phyloP scores from a whole-genome alignment of 2,888 invertebrate species.

The Brachyopa scutellaris region DNA sequence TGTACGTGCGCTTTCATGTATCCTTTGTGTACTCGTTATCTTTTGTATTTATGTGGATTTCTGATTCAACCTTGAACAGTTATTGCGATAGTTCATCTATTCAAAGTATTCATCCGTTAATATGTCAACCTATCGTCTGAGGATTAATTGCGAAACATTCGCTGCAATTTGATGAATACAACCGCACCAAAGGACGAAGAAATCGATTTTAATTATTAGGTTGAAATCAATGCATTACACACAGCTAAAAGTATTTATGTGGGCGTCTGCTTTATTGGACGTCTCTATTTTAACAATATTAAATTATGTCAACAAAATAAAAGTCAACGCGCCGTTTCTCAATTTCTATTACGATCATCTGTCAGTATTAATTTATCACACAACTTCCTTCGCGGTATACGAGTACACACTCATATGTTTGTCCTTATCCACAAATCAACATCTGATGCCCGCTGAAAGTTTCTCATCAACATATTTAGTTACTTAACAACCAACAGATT shows the following conservation, averaged over 20 bases:
- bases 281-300: no score
- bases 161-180: not conserved
- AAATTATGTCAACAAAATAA: no score
- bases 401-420: no score
- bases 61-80: not conserved
- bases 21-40: not conserved
- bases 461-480: conserved; percentile 60
- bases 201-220: not conserved
- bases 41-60: not conserved
- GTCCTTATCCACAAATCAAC: conserved; percentile 41
- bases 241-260: no score
- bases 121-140: not conserved
- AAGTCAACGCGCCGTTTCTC: no score
- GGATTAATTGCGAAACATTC: conserved; percentile 1
- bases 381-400: no score
- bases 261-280: no score
- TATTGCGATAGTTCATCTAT: not conserved
- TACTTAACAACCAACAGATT: conserved; percentile 62
- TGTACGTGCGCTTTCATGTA: not conserved
- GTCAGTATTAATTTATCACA: not conserved
- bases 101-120: not conserved
- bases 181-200: not conserved
- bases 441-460: conserved; percentile 53
- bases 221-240: no score
- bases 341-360: not conserved